Conservation (phyloP, 2,888 invertebrate genomes). For the Papilio elwesi region DNA sequence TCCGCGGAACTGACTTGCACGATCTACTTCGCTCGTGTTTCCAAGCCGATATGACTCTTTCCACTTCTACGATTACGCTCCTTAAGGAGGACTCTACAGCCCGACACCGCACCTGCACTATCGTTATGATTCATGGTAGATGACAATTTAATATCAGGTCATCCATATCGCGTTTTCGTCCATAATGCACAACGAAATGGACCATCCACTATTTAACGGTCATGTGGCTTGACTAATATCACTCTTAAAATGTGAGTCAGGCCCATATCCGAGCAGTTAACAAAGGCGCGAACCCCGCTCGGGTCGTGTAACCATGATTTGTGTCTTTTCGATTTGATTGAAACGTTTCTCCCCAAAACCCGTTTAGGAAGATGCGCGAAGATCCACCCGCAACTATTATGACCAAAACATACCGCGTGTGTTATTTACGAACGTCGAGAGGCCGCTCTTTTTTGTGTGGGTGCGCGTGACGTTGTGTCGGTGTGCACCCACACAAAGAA, state of each 20-base stretch:
- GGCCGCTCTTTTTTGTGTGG: constrained; percentile 69
- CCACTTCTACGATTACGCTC: too few relatives aligned
- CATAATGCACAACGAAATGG: not conserved
- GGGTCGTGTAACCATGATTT: constrained; percentile 13
- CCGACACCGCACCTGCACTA: not conserved
- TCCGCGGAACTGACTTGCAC: too few relatives aligned
- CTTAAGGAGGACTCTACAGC: not conserved
- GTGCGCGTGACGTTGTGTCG: constrained; percentile 73
- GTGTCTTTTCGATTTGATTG: constrained; percentile 36
- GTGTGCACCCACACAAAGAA: constrained; percentile 53
- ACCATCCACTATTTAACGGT: not conserved
- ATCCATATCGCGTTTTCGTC: not conserved
- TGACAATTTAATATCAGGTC: not conserved
- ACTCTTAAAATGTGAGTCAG: not conserved
- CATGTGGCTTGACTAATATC: constrained; percentile 3
- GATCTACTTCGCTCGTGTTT: not conserved
- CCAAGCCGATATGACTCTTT: not conserved
- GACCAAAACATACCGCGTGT: constrained; percentile 54
- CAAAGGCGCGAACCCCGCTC: not conserved
- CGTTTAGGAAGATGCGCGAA: constrained; percentile 48
- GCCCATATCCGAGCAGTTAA: not conserved
- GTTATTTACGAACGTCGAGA: constrained; percentile 74
- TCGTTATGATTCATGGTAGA: not conserved
- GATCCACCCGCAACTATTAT: constrained; percentile 53
- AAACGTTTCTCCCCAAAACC: constrained; percentile 44